phyloP scores from a whole-genome alignment of 2,797 vertebrate genomes.

The Darevskia mixta region DNA sequence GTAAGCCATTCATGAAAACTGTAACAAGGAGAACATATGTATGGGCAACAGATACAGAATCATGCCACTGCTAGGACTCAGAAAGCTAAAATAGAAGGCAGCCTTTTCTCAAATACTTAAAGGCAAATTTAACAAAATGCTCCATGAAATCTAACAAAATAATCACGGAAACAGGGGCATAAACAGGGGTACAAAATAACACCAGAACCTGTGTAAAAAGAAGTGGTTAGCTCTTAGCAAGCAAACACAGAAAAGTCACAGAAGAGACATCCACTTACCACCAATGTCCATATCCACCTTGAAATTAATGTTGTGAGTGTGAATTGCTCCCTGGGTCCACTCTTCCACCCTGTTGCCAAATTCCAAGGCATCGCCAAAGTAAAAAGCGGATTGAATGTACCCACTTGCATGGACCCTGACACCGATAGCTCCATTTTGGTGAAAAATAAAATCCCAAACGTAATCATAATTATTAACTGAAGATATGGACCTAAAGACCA shows the following conservation, averaged over 20 bases:
- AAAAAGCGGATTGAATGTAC: conserved; percentile 85
- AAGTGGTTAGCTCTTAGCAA: too few species aligned
- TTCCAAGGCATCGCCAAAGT: conserved; percentile 68
- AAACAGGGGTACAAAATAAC: background rate
- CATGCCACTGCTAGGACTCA: background rate
- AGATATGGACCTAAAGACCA: conserved; percentile 84
- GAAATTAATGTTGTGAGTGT: conserved; percentile 88
- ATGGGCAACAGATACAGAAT: background rate
- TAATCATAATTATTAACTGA: conserved; percentile 90
- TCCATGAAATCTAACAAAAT: background rate
- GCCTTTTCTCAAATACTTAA: too few species aligned
- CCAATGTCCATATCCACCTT: conserved; percentile 89
- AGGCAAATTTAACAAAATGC: background rate
- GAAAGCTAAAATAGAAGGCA: background rate
- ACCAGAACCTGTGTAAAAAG: accelerated
- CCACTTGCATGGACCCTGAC: conserved; percentile 86
- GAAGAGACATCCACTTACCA: conserved; percentile 76
- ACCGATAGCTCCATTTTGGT: conserved; percentile 87
- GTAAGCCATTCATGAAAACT: background rate
- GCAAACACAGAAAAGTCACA: too few species aligned
- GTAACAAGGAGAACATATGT: background rate
- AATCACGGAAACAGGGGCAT: background rate
- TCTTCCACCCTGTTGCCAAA: conserved; percentile 85
- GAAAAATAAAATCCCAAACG: conserved; percentile 89
- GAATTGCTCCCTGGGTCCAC: conserved; percentile 84